These are phyloP conservation scores for Gambelia wislizenii DNA, from an alignment of 2,797 vertebrate genomes.

Conservation along the genomic window DNA sequence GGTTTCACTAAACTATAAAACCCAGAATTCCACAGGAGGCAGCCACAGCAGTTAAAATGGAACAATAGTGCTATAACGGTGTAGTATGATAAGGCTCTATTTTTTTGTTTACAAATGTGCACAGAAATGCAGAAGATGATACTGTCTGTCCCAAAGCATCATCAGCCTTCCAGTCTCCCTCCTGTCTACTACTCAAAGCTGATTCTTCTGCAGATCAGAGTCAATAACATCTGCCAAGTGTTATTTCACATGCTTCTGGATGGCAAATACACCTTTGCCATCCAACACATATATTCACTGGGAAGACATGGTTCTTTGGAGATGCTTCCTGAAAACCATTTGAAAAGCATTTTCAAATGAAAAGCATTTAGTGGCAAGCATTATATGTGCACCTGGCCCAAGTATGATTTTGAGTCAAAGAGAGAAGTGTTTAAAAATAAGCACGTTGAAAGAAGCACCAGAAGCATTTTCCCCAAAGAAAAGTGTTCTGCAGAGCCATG, in stretches of 20 bases:
- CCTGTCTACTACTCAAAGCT: not conserved
- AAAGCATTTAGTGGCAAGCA: not conserved
- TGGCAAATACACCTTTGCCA: not conserved
- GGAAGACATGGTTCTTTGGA: not conserved
- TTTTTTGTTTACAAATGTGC: not conserved
- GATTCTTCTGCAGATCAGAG: not conserved
- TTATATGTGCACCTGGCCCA: not conserved
- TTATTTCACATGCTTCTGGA: not conserved
- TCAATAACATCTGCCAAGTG: not conserved
- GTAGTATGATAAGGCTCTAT: no score
- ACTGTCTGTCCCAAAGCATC: not conserved
- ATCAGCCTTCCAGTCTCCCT: not conserved
- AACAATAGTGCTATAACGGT: no score
- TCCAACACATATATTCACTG: not conserved
- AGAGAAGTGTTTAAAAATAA: not conserved
- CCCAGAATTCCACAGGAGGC: no score
- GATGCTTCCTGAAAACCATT: not conserved
- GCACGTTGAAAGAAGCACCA: not conserved
- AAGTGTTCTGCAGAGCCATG: not conserved
- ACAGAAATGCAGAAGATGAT: not conserved
- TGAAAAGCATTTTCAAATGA: no score
- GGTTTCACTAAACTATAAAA: no score
- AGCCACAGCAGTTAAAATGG: no score
- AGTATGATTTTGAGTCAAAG: not conserved
- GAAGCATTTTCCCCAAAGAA: not conserved